Evolutionary conservation across 2,888 invertebrate species (phyloP), one percentile per base, ranked within the genome.

Genomic region (Drosophila quinaria): DNA sequence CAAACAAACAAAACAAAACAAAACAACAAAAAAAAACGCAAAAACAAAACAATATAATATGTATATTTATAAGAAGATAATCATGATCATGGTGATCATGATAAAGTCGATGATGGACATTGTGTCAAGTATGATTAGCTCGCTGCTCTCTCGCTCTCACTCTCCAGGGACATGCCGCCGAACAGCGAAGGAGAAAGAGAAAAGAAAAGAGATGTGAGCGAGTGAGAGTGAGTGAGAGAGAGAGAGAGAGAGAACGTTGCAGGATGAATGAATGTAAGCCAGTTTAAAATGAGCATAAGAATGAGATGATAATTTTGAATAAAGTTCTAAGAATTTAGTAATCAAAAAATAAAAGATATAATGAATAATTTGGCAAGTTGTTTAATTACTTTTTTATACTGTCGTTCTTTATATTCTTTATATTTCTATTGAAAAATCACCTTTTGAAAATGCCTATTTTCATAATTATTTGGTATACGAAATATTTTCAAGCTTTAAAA

Each of bases 271-370:
- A 37, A 62, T 73, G 63, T 54, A 78, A 56, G 76, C 64, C 71
- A 68, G 66, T 63, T 63, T 72, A 35, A 65, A 74, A 73, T 68
- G 75, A 78, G 83, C 70, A 86, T 80, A 80, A 74, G 74, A 74
- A 78, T 74, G 78, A 74, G 70, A 88, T 69, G 70, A 90, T 88
- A 75, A 89, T 90, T 89, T 89, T 89, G 89, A 79, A 89, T 89
- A 89, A 89, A 90, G 90, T 90, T 89, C 89, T 88, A 89, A 89
- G 89, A 90, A 89, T 90, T 89, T 89, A 90, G 89, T 90, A 89
- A 89, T 89, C 90, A 89, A 88, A 79, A 85, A 83, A 87, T 66
- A 87, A 72, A 65, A 69, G 72, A 75, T 72, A 49, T 70, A 80
- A 52, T 46, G 52, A 64, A 69, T 69, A 69, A 42, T 42, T 39